Percentiles rank a stretch among this genome's conserved stretches.
These are phyloP conservation scores for Cremastobaeus sp. DNA, from an alignment of 2,888 invertebrate genomes.

Conservation along the genomic window DNA sequence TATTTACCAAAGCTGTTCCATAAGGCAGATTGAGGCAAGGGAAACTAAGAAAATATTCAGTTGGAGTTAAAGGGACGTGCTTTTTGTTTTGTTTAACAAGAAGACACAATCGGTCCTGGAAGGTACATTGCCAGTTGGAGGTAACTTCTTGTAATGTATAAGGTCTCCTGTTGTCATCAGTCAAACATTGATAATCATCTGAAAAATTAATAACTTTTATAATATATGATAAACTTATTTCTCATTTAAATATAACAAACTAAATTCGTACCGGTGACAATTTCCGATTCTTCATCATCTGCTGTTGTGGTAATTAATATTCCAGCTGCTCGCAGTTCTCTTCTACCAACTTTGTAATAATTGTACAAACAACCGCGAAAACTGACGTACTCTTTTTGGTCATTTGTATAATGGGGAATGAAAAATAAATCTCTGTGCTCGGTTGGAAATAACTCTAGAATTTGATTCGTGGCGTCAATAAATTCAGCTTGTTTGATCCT, in stretches of 20 bases:
- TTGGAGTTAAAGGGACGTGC: constrained; percentile 8
- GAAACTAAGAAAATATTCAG: constrained; percentile 18
- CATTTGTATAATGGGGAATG: no score
- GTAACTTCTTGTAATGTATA: constrained; percentile 3
- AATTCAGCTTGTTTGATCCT: no score
- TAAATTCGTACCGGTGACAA: no score
- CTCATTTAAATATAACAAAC: no score
- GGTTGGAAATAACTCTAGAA: no score
- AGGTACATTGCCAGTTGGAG: constrained; percentile 5
- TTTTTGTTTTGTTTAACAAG: constrained; percentile 18
- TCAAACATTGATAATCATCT: constrained; percentile 17
- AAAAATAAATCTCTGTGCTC: no score
- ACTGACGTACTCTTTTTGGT: no score
- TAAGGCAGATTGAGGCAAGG: constrained; percentile 12
- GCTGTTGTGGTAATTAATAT: constrained; percentile 4
- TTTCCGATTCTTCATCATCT: background rate
- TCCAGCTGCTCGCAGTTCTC: constrained; percentile 1
- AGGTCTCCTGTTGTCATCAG: background rate
- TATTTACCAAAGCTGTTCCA: constrained; percentile 18
- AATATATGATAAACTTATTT: background rate
- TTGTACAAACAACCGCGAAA: constrained; percentile 6
- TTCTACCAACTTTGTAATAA: constrained; percentile 3
- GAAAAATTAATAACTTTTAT: background rate
- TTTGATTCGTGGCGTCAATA: no score
- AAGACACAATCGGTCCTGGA: constrained; percentile 1